Conservation (phyloP, 2,888 invertebrate species). For the Ecdyonurus torrentis region DNA sequence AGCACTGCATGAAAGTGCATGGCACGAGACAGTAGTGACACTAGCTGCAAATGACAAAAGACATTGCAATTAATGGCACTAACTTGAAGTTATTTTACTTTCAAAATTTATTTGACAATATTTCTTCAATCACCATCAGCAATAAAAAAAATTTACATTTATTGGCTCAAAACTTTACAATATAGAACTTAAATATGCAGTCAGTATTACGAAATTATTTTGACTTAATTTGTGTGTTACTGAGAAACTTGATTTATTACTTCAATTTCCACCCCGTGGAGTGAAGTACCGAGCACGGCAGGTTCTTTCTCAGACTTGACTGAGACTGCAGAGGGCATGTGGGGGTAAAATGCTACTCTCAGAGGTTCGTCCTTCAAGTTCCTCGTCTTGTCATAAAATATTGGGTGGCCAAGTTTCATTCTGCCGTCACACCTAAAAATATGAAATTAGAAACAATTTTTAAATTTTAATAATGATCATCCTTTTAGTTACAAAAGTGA, state of each 20-base stretch:
- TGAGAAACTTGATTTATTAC: no score
- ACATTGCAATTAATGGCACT: not conserved
- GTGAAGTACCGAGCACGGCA: not conserved
- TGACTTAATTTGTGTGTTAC: no score
- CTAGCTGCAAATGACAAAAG: no score
- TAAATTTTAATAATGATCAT: no score
- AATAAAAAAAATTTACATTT: no score
- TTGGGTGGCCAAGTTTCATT: not conserved
- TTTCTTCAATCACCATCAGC: not conserved
- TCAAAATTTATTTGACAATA: not conserved
- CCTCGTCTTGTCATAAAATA: not conserved
- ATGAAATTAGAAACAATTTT: no score
- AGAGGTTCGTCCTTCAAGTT: not conserved
- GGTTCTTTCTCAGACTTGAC: not conserved
- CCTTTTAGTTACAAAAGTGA: no score
- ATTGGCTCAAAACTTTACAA: no score
- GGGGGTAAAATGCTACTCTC: not conserved
- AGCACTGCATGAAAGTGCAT: not conserved
- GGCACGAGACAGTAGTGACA: not conserved
- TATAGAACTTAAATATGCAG: no score
- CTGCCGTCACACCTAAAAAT: not conserved
- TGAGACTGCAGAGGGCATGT: not conserved
- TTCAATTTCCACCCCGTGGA: slow-evolving; percentile 1
- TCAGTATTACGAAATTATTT: no score
- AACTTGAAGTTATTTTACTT: not conserved